These are phyloP conservation scores for Corythoichthys haematopterus DNA, from an alignment of 2,113 vertebrate species.

Conservation along the genomic window DNA sequence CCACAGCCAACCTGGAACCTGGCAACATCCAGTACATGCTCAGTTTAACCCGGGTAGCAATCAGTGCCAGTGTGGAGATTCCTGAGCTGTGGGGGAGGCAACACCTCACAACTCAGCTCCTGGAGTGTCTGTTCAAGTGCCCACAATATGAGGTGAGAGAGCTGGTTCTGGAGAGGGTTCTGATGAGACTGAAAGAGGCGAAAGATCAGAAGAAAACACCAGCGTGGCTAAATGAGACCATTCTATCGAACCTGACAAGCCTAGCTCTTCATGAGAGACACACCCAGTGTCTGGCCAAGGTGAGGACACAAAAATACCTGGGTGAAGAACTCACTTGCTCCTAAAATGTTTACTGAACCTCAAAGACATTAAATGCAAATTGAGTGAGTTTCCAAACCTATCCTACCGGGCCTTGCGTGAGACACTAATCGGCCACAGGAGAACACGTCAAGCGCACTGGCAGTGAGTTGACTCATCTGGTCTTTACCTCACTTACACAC, in stretches of 20 bases:
- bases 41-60: conserved; percentile 77
- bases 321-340: conserved; percentile 4
- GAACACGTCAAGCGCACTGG: conserved; percentile 36
- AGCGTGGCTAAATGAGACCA: conserved; percentile 54
- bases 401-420: conserved; percentile 43
- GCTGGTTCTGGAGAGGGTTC: conserved; percentile 70
- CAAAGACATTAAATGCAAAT: conserved; percentile 27
- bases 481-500: conserved; percentile 19
- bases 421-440: conserved; percentile 41
- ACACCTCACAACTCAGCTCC: conserved; percentile 22
- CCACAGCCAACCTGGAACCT: conserved; percentile 58
- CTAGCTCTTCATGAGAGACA: conserved; percentile 80
- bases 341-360: conserved; percentile 16
- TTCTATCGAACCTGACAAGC: conserved; percentile 67
- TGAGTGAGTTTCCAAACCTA: conserved; percentile 39
- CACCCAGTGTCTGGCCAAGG: conserved; percentile 84
- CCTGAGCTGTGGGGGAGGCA: conserved; percentile 39
- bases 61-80: conserved; percentile 48
- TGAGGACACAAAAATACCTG: conserved; percentile 52
- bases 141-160: conserved; percentile 82
- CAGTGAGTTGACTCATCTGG: conserved; percentile 13
- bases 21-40: conserved; percentile 83
- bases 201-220: conserved; percentile 17
- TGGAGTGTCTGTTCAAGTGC: conserved; percentile 69
- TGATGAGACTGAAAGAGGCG: conserved; percentile 61